These are phyloP conservation scores for Dascyllus trimaculatus DNA, from an alignment of 2,113 vertebrate species.

Conservation along the genomic window DNA sequence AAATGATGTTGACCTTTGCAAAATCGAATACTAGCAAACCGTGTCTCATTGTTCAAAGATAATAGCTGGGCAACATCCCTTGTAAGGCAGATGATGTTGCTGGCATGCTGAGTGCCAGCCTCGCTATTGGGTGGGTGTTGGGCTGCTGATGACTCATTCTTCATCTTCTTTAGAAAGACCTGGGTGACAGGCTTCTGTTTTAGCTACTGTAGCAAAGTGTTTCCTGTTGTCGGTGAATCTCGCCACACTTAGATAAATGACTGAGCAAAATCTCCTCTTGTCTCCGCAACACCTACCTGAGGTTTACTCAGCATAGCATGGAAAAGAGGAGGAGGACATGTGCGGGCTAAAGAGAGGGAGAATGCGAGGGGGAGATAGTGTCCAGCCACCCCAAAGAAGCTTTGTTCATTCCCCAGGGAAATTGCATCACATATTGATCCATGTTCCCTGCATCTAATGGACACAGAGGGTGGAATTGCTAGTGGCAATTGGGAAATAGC, in stretches of 20 bases:
- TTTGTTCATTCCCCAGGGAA: conserved; percentile 65
- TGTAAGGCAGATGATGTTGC: conserved; percentile 72
- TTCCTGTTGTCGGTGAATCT: conserved; percentile 57
- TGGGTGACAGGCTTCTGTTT: conserved; percentile 63
- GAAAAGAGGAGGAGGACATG: conserved; percentile 4
- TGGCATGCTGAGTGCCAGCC: conserved; percentile 66
- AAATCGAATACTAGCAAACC: conserved; percentile 66
- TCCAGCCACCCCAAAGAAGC: conserved; percentile 60
- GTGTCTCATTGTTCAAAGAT: conserved; percentile 75
- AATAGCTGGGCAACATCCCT: conserved; percentile 69
- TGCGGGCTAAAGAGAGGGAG: neutral
- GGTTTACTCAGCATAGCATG: conserved; percentile 38
- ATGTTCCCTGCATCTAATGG: conserved; percentile 74
- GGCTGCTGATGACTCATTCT: conserved; percentile 73
- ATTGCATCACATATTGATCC: conserved; percentile 79
- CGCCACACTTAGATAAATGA: conserved; percentile 54
- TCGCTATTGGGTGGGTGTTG: conserved; percentile 54
- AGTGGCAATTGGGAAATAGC: conserved; percentile 78
- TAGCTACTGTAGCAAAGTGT: conserved; percentile 45
- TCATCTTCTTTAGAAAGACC: conserved; percentile 47
- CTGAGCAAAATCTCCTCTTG: conserved; percentile 41
- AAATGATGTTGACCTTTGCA: conserved; percentile 77
- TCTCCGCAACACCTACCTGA: conserved; percentile 43
- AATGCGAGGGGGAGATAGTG: conserved; percentile 24
- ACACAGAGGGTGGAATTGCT: conserved; percentile 70